These are phyloP conservation scores for Bacillus rossius DNA, from an alignment of 1,140 invertebrate species.

Conservation along the genomic window DNA sequence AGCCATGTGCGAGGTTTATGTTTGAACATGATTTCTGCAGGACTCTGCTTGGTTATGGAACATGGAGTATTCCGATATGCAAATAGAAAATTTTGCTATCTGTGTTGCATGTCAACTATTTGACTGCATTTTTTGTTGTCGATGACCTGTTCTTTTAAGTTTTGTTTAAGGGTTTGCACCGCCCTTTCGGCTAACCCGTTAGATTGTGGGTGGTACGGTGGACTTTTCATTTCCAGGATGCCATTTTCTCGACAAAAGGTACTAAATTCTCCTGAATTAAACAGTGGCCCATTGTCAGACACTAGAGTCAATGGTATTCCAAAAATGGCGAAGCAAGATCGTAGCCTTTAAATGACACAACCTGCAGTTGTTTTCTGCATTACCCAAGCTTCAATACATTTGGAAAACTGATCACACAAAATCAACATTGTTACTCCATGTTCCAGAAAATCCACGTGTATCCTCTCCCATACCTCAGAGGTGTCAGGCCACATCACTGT, in stretches of 20 bases:
- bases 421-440: slow-evolving; percentile 28
- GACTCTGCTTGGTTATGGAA: no score
- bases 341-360: neutral
- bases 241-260: slow-evolving; percentile 1
- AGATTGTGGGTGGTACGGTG: neutral
- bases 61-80: no score
- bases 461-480: slow-evolving; percentile 4
- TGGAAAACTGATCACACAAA: slow-evolving; percentile 36
- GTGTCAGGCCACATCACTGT: slow-evolving; percentile 5
- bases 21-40: no score
- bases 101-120: no score
- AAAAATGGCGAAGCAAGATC: neutral
- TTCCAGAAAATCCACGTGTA: slow-evolving; percentile 37
- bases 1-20: no score
- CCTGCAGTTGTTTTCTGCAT: neutral
- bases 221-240: neutral
- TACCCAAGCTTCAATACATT: slow-evolving; percentile 32
- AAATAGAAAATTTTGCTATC: no score
- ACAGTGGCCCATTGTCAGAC: slow-evolving; percentile 9
- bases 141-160: slow-evolving; percentile 3
- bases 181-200: slow-evolving; percentile 8
- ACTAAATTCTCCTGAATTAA: neutral
- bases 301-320: slow-evolving; percentile 6
- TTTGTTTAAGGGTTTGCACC: slow-evolving; percentile 8
- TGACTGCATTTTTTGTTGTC: neutral